A percentile compares a stretch with the other conserved stretches of the same genome.
phyloP scores from a whole-genome alignment of 2,797 vertebrate species.

The Hemitrygon akajei region DNA sequence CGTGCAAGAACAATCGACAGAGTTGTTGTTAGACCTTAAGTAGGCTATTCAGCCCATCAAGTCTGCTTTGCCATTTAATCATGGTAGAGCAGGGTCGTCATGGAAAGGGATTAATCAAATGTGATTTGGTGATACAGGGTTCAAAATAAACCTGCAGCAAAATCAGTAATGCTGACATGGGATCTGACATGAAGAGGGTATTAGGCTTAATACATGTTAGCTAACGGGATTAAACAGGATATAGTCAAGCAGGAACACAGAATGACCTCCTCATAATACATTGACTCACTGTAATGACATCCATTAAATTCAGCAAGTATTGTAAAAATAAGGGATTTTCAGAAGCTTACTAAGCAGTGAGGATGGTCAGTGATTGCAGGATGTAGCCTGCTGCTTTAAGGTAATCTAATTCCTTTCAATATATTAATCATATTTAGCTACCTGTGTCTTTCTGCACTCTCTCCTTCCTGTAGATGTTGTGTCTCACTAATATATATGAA shows the following conservation, averaged over 20 bases:
- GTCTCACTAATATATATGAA: not conserved
- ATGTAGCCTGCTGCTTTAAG: not conserved
- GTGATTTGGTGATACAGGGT: not conserved
- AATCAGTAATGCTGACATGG: not conserved
- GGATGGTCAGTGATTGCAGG: not conserved
- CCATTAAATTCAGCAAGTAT: not conserved
- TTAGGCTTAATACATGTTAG: not conserved
- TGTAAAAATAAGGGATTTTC: not conserved
- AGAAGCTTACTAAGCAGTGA: not conserved
- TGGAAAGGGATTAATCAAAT: not conserved
- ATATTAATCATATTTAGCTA: not conserved
- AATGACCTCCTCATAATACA: too few relatives aligned
- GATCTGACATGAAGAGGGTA: not conserved
- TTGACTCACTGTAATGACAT: not conserved
- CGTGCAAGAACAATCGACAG: too few relatives aligned
- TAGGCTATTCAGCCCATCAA: too few relatives aligned
- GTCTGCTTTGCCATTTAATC: too few relatives aligned
- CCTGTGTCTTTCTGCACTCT: not conserved
- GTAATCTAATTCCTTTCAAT: not conserved
- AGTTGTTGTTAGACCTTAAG: too few relatives aligned
- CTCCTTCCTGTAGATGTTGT: not conserved
- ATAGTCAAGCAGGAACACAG: not conserved
- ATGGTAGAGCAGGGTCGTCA: not conserved
- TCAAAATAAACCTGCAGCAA: not conserved
- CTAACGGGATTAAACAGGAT: constrained; percentile 21